Conservation (phyloP, 2,797 vertebrate species). For the Eulemur rubriventer region DNA sequence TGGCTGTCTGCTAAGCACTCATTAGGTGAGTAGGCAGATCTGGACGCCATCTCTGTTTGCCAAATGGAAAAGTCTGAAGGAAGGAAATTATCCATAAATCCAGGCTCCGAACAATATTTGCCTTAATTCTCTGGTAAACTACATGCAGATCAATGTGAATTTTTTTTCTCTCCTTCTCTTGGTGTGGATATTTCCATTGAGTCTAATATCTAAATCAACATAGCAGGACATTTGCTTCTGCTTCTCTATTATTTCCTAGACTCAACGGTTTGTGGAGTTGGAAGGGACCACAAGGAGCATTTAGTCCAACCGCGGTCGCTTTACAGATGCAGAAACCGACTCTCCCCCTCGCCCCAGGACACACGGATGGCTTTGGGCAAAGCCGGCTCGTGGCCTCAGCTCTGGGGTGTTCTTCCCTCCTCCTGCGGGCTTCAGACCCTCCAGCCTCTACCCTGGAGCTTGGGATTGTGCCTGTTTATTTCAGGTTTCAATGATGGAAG, state of each 20-base stretch:
- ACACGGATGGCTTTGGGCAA: background rate
- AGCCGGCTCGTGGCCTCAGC: background rate
- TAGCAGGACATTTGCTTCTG: background rate
- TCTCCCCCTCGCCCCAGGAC: background rate
- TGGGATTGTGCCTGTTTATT: background rate
- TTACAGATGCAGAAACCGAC: background rate
- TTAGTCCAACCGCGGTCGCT: background rate
- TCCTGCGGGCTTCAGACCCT: background rate
- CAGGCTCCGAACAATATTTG: background rate
- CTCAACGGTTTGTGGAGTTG: background rate
- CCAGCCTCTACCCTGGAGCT: background rate
- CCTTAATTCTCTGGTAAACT: background rate
- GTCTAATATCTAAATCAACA: background rate
- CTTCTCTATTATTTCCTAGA: background rate
- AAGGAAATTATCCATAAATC: background rate
- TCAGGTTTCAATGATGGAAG: background rate
- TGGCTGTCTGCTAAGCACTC: background rate
- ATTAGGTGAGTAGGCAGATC: background rate
- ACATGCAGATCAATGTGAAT: background rate
- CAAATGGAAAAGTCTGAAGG: slow-evolving; percentile 16
- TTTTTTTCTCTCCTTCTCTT: background rate
- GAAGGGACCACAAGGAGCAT: background rate
- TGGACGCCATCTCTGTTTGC: background rate
- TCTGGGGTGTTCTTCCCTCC: background rate
- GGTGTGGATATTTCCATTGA: background rate